Conservation (phyloP, 2,797 vertebrate genomes). For the Thaleichthys pacificus region DNA sequence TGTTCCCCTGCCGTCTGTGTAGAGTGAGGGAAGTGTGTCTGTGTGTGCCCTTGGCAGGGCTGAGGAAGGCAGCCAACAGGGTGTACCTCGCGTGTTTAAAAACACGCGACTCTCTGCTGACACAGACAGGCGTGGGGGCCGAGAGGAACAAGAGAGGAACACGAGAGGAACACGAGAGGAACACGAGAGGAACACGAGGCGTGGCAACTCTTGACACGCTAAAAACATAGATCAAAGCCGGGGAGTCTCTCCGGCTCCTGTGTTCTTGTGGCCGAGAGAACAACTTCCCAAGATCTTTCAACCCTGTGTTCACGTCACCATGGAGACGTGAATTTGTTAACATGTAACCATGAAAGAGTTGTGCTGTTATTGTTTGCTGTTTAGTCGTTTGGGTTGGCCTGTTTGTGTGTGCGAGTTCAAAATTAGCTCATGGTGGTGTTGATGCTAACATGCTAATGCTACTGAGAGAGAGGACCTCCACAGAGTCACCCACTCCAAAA, state of each 20-base stretch:
- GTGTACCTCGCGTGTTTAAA: background rate
- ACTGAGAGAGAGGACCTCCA: slow-evolving; percentile 35
- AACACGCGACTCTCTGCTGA: slow-evolving; percentile 33
- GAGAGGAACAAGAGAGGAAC: slow-evolving; percentile 38
- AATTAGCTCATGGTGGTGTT: background rate
- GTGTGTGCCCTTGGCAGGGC: background rate
- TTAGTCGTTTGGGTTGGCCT: background rate
- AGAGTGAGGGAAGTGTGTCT: background rate
- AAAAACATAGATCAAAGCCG: slow-evolving; percentile 69
- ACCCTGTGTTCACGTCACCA: background rate
- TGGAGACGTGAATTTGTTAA: background rate
- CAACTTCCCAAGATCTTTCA: slow-evolving; percentile 33
- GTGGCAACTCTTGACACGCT: slow-evolving; percentile 41
- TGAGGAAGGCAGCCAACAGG: background rate
- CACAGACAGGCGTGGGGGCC: slow-evolving; percentile 63
- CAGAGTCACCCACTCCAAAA: background rate
- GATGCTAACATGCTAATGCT: background rate
- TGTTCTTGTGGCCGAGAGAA: slow-evolving; percentile 42
- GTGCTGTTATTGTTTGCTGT: background rate
- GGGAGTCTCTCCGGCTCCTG: slow-evolving; percentile 53
- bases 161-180: slow-evolving; percentile 30
- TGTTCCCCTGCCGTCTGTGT: background rate
- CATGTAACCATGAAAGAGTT: background rate
- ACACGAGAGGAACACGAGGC: slow-evolving; percentile 25
- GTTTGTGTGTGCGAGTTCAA: background rate